A percentile compares a stretch with the other conserved stretches of the same genome.
phyloP scores from a whole-genome alignment of 2,888 invertebrate species.

The Arrhopalites spinosus region DNA sequence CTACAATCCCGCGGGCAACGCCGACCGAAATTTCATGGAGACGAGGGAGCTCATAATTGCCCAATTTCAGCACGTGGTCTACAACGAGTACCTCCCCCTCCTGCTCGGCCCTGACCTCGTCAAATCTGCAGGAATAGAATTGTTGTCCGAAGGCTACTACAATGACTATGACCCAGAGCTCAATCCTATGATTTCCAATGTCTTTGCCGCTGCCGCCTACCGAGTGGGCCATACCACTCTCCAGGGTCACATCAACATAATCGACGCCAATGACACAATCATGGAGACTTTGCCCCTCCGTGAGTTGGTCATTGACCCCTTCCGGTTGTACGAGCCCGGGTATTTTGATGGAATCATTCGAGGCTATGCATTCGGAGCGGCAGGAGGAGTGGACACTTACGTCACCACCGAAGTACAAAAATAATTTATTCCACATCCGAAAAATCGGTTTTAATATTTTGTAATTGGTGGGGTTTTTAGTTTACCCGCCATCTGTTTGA shows the following conservation, averaged over 20 bases:
- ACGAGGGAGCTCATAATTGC: constrained; percentile 63
- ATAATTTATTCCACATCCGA: constrained; percentile 40
- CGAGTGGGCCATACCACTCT: constrained; percentile 56
- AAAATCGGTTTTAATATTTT: constrained; percentile 11
- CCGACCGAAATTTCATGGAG: constrained; percentile 64
- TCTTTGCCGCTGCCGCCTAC: constrained; percentile 31
- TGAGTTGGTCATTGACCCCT: constrained; percentile 81
- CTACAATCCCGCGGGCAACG: constrained; percentile 62
- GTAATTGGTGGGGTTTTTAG: constrained; percentile 59
- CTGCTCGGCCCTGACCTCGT: constrained; percentile 61
- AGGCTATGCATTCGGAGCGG: constrained; percentile 71
- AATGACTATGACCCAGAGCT: constrained; percentile 12
- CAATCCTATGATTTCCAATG: constrained; percentile 30
- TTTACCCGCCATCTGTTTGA: constrained; percentile 73
- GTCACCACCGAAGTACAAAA: constrained; percentile 67
- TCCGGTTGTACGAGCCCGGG: constrained; percentile 68
- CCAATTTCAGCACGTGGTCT: constrained; percentile 64
- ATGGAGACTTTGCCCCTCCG: constrained; percentile 73
- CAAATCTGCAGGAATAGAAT: constrained; percentile 32
- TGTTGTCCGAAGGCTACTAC: constrained; percentile 58
- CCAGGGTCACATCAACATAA: constrained; percentile 72
- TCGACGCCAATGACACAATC: constrained; percentile 64
- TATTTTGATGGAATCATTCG: constrained; percentile 69
- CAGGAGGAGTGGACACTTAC: constrained; percentile 68
- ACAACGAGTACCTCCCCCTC: constrained; percentile 64